Percentiles rank a stretch among this genome's conserved stretches.
These are phyloP conservation scores for Indicator maculatus DNA, from an alignment of 2,113 vertebrate genomes.

Conservation along the genomic window DNA sequence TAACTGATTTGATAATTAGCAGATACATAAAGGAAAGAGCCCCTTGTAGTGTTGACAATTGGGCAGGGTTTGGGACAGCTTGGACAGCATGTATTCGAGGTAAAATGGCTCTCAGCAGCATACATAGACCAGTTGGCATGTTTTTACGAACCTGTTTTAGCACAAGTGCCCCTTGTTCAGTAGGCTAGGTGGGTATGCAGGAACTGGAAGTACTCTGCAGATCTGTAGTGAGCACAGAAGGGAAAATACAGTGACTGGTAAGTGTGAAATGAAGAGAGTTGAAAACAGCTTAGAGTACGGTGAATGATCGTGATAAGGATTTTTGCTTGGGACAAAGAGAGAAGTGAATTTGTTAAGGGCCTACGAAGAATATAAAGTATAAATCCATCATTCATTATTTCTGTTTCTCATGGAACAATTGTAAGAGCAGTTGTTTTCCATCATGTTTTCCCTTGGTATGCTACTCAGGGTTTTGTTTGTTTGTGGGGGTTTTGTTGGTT, in stretches of 20 bases:
- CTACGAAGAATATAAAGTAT: background rate
- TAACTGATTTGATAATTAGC: background rate
- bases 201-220: background rate
- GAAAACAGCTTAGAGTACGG: background rate
- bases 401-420: background rate
- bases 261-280: background rate
- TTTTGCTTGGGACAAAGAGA: background rate
- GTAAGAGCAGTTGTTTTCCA: background rate
- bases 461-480: background rate
- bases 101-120: background rate
- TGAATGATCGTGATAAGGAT: background rate
- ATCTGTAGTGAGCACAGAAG: background rate
- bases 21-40: background rate
- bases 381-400: background rate
- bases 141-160: background rate
- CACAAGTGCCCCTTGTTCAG: rapidly evolving
- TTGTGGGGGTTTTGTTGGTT: background rate
- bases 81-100: background rate
- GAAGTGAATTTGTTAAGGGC: background rate
- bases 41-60: background rate
- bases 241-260: background rate
- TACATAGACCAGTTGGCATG: rapidly evolving
- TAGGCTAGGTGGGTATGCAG: background rate
- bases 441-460: background rate
- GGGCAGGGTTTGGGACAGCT: background rate